Base-by-base conservation (phyloP, 2,113 vertebrate genomes). In the Petrocephalus microphthalmus region DNA sequence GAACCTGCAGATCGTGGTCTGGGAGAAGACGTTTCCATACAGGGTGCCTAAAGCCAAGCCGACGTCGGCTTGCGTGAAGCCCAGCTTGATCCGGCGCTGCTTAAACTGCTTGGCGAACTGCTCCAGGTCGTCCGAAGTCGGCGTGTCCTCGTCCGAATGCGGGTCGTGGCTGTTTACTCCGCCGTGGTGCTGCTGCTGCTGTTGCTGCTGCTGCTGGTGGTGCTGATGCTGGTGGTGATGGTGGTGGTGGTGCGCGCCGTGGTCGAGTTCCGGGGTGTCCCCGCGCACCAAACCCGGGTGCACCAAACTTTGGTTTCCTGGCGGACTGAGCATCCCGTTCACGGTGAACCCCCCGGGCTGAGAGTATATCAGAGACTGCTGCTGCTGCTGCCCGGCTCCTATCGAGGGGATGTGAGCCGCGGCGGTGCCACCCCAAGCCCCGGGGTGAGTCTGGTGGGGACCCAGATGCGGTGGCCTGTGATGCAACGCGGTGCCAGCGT, bases 311-410 rank as follows among this genome's bases (percentile, higher is more conserved):
- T 97, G 97, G 47, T 96, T 96, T 78, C 96, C 96, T 89, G 97
- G 95, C 37, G 97, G 96, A 93, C 96, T 97, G 89, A 98, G 94
- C 98, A 98, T 99, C 91, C 97, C 97, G 95, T 99, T 99, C 91
- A 99, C 97, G 33, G 97, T 98, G 92, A 98, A 98, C 33, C 97
- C 97, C 13, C 97, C 96, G 22, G 97, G 91, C 92, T 98, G 98
- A 29, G 97, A 96, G 93, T 99, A 98, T 60, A 98, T 95, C 88
- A 98, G 96, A 2, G 97, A 93, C 92, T 97, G 97, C 89, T 96
- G 96, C 94, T 97, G 96, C 91, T 97, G 96, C 91, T 97, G 96
- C 87, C 95, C 96, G 88, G 96, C 96, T 0, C 95, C 95, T 95
- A 97, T 97, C 93, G 96, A 95, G 90, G 95, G 96, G 91, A 97